Evolutionary conservation across 2,113 vertebrate genomes (phyloP).

Genomic region (Gymnarchus niloticus): DNA sequence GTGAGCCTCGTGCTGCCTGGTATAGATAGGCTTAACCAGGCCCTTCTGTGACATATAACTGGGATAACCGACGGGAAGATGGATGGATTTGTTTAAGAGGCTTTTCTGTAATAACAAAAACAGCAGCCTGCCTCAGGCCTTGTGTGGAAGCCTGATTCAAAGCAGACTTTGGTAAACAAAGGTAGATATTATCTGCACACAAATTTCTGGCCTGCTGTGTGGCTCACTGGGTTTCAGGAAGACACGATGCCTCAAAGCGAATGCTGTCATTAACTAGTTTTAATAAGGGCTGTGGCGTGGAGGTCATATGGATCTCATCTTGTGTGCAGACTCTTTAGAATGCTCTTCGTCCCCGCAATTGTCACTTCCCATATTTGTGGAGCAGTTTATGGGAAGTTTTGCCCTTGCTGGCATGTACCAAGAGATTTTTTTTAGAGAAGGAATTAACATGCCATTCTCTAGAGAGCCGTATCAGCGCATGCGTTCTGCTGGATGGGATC

Average conservation of each 20-base stretch:
- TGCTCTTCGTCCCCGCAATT: slow-evolving; percentile 20
- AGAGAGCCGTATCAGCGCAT: slow-evolving; percentile 21
- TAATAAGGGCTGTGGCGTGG: slow-evolving; percentile 31
- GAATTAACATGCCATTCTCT: slow-evolving; percentile 34
- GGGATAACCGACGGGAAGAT: background rate
- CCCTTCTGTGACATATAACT: background rate
- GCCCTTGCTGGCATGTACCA: slow-evolving; percentile 24
- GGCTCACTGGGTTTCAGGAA: slow-evolving; percentile 22
- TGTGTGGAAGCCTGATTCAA: slow-evolving; percentile 19
- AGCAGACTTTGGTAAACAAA: slow-evolving; percentile 37
- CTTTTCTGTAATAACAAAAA: background rate
- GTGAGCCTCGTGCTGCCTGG: background rate
- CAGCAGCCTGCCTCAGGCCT: background rate
- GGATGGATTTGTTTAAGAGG: background rate
- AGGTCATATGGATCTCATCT: slow-evolving; percentile 43
- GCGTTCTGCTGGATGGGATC: slow-evolving; percentile 6
- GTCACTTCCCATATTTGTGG: slow-evolving; percentile 36
- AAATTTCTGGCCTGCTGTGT: slow-evolving; percentile 18
- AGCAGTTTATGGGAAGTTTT: slow-evolving; percentile 35
- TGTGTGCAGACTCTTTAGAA: slow-evolving; percentile 25
- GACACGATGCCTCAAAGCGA: slow-evolving; percentile 29
- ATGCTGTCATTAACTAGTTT: slow-evolving; percentile 32
- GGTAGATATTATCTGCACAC: slow-evolving; percentile 2
- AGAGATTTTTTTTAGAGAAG: slow-evolving; percentile 22
- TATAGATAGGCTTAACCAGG: background rate